Base-by-base conservation (phyloP, 2,888 invertebrate species). In the Yponomeuta evonymella region DNA sequence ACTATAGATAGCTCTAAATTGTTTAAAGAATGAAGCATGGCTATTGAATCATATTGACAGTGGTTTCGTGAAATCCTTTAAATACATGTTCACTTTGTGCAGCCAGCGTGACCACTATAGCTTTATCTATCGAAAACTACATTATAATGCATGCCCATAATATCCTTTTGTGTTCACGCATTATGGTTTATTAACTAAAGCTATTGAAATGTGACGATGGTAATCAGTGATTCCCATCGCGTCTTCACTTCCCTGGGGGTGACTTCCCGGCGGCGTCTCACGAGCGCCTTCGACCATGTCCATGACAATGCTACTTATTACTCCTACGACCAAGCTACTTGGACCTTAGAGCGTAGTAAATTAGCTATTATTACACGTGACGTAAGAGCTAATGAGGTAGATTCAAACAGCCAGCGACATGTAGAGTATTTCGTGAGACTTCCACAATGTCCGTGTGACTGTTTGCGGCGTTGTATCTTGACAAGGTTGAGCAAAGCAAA, bases 181-280 rank as follows among this genome's bases (percentile, higher is more conserved):
- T 80, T 81, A 83, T 79, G 77, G 76, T 81, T 82, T 79, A 87
- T 87, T 85, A 82, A 79, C 79, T 77, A 77, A 78, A 79, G 79
- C 81, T 83, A 86, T 85, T 85, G 83, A 83, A 80, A 83, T 79
- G 82, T 79, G 83, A 81, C 79, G 80, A 81, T 79, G 78, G 77
- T 83, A 87, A 90, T 90, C 85, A 86, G 84, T 23, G 84, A 90
- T 89, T 90, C 87, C 83, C 82, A 85, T 87, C 80, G 83, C 81
- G 64, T 65, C 62, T 64, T 66, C 66, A 30, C 69, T 51, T 86
- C 85, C 88, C 79, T 81, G 81, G 86, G 86, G 87, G 82, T 81
- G 77, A 81, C 81, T 86, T 84, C 86, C 82, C 85, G 78, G 79
- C 85, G 78, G 79, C 78, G 79, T 76, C 78, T 77, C 80, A 79